Evolutionary conservation across 2,888 invertebrate species (phyloP), one percentile per base, ranked within the genome.

Genomic region (Thysanoteuthis rhombus): DNA sequence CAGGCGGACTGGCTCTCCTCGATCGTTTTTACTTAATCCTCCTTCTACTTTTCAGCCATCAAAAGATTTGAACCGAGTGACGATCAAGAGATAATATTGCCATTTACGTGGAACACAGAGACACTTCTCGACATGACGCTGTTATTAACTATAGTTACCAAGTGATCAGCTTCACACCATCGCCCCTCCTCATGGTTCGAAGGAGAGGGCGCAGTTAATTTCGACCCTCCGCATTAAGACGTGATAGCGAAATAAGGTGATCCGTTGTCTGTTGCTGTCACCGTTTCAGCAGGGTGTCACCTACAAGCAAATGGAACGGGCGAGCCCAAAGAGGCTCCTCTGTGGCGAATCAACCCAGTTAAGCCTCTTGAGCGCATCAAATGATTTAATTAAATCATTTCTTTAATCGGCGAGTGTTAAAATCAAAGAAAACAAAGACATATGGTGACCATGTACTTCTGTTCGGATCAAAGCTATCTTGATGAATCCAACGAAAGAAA

Each of bases 361-460:
- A 92, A 92, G 45, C 92, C 42, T 45, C 42, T 92, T 45, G 92
- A 42, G n/a, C 45, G 45, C 92, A 45, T 40, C 92, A 92, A 92
- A 92, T 92, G 92, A 92, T 45, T 92, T 92, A 92, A 92, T 92
- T 92, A 92, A 92, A 40, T 40, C 39, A 92, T 45, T 45, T 40
- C 40, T 92, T 92, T 92, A 32, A 92, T 45, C 92, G 45, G 42
- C 12, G 92, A 45, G 92, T 40, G 92, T 92, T 92, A 92, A 92
- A 92, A 92, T 92, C n/a, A 92, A 92, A 92, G 92, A 92, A 92
- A 92, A 92, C 92, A 92, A 92, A 45, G 92, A 92, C 92, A 92
- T 92, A 92, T 92, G 92, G 92, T 45, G 45, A 40, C 92, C 92
- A 40, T 45, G 92, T 45, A 92, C 45, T 92, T 92, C n/a, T 40